Percentiles rank a stretch among this genome's conserved stretches.
Conservation (phyloP, 2,888 invertebrate genomes). For the Hirtodrosophila duncani region DNA sequence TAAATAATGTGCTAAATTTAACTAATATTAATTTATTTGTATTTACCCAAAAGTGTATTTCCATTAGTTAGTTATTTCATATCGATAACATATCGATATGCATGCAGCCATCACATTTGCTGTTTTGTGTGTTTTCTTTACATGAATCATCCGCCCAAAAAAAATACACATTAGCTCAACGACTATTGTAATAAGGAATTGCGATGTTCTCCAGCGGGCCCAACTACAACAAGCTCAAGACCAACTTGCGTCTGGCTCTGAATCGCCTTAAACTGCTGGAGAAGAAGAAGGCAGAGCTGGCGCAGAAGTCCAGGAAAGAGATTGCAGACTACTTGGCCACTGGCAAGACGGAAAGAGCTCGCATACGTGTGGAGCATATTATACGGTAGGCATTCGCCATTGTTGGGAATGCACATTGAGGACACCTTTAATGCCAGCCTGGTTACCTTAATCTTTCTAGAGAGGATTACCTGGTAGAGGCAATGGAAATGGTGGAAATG, state of each 20-base stretch:
- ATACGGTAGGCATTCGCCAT: constrained; percentile 83
- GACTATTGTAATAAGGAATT: too few species aligned
- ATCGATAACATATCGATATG: too few species aligned
- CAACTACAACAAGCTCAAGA: constrained; percentile 97
- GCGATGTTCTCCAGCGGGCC: constrained; percentile 93
- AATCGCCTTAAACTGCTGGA: constrained; percentile 96
- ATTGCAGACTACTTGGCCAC: constrained; percentile 96
- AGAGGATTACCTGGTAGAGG: constrained; percentile 99
- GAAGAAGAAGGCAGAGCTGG: constrained; percentile 98
- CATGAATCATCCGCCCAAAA: too few species aligned
- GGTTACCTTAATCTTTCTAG: constrained; percentile 77
- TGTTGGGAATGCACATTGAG: not conserved
- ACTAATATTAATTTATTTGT: too few species aligned
- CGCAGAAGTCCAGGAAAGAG: constrained; percentile 95
- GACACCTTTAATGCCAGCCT: not conserved
- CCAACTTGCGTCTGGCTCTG: constrained; percentile 93
- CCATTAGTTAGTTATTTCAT: too few species aligned
- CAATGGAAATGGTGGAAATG: constrained; percentile 99
- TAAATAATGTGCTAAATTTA: too few species aligned
- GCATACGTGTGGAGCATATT: constrained; percentile 98
- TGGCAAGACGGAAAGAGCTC: constrained; percentile 92
- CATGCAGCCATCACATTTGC: too few species aligned
- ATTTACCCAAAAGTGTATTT: too few species aligned
- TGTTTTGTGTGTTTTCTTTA: too few species aligned
- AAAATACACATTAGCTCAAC: too few species aligned